Conservation (phyloP, 2,113 vertebrate species). For the Cisticola juncidis region DNA sequence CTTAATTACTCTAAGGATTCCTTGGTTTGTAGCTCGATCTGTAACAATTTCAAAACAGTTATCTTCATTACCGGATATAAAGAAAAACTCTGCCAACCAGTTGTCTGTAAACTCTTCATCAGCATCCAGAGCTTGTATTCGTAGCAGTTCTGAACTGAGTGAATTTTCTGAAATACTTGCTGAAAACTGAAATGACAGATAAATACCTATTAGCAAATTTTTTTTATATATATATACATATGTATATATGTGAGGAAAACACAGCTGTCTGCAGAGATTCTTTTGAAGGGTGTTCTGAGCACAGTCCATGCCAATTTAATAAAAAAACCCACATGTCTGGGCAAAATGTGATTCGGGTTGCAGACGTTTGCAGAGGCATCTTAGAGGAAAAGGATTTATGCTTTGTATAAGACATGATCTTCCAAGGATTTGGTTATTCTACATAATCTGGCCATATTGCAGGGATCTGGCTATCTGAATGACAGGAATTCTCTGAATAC, state of each 20-base stretch:
- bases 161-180: slow-evolving; percentile 85
- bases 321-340: rapidly evolving
- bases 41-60: slow-evolving; percentile 85
- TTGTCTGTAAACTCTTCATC: slow-evolving; percentile 83
- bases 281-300: not conserved
- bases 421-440: not conserved
- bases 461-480: not conserved
- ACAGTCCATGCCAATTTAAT: not conserved
- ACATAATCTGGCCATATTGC: rapidly evolving
- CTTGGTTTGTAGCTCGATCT: slow-evolving; percentile 87
- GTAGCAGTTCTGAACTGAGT: slow-evolving; percentile 80
- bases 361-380: not conserved
- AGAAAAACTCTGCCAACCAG: slow-evolving; percentile 82
- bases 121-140: slow-evolving; percentile 82
- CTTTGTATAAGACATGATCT: not conserved
- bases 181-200: slow-evolving; percentile 79
- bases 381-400: not conserved
- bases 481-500: not conserved
- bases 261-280: not conserved
- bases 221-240: too few relatives aligned
- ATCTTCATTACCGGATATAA: slow-evolving; percentile 89
- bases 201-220: not conserved
- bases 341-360: not conserved
- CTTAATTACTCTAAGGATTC: slow-evolving; percentile 84
- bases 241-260: not conserved